phyloP scores from a whole-genome alignment of 1,140 invertebrate species.

The Heliconius hermathena region DNA sequence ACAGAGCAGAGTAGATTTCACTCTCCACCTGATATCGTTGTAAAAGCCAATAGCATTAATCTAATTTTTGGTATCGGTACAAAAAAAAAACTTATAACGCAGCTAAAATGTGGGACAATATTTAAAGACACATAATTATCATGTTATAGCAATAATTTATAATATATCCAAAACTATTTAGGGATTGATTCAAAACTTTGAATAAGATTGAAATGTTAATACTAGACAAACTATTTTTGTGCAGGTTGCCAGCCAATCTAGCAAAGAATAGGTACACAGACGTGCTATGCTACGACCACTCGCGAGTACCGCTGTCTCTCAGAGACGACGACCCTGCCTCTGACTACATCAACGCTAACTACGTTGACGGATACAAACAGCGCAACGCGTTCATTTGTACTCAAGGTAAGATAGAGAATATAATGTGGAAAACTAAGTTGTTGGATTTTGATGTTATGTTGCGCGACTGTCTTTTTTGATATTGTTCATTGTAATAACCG shows the following conservation, averaged over 20 bases:
- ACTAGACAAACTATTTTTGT: neutral
- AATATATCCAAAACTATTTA: too few relatives aligned
- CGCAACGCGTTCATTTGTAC: constrained; percentile 99
- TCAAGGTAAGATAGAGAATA: constrained; percentile 86
- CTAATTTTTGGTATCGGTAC: too few relatives aligned
- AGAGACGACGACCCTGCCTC: constrained; percentile 88
- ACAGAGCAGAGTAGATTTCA: too few relatives aligned
- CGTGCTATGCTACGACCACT: constrained; percentile 97
- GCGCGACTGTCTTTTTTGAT: too few relatives aligned
- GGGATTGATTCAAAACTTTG: too few relatives aligned
- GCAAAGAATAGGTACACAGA: constrained; percentile 98
- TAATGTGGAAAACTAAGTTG: neutral
- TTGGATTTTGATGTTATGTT: too few relatives aligned
- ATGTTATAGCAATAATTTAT: neutral
- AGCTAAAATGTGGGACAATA: too few relatives aligned
- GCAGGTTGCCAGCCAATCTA: constrained; percentile 90
- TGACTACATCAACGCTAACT: constrained; percentile 99
- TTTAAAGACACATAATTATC: neutral
- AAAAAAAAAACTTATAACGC: too few relatives aligned
- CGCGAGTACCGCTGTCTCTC: constrained; percentile 91
- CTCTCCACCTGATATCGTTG: too few relatives aligned
- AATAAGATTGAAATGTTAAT: too few relatives aligned
- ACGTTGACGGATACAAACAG: constrained; percentile 98
- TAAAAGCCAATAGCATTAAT: too few relatives aligned
- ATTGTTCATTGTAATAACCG: too few relatives aligned